Base-by-base conservation (phyloP, 2,888 invertebrate species). In the Microctonus aethiopoides region DNA sequence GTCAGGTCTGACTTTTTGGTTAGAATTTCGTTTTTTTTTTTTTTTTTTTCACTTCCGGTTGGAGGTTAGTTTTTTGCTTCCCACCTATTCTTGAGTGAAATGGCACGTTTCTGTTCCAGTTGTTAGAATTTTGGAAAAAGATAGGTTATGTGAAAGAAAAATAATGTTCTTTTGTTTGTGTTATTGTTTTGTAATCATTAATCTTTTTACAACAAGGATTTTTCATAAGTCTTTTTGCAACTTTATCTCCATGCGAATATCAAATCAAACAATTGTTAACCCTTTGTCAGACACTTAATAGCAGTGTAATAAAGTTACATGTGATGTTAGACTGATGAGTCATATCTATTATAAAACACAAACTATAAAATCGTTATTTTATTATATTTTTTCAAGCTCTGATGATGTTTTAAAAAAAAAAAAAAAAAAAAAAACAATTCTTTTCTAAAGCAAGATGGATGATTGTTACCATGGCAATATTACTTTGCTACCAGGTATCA, bases 201-300 rank as follows among this genome's bases (percentile, higher is more conserved):
- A 26, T 46, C 26, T 46, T 51, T 39, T 65, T 29, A 39, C 36
- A 46, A 54, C 56, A 36, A 41, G 20, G 24, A 54, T 65, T 22
- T 10, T 22, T 11, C 13, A 34, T 52, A 32, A 6, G 16, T 29
- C 32, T 5, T 36, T 20, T 63, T 34, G 24, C n/a, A 26, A 22
- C 20, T 34, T 57, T 67, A 59, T 67, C 66, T 67, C 57, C 41
- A 29, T 39, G 29, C 29, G 66, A 67, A 67, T 29, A 65, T 65
- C 65, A 65, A 65, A 65, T 65, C 65, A 65, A 65, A 67, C 66
- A 67, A 67, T 59, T 59, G 64, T 57, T 29, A 65, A 64, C 69
- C 59, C 69, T 64, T 65, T 39, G 41, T 46, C 5, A 65, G 39
- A 46, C 9, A 39, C 61, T 62, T 69, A 69, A 69, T 69, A 65